A percentile compares a stretch with the other conserved stretches of the same genome.
Conservation (phyloP, 1,140 invertebrate species). For the Oppia nitens region DNA sequence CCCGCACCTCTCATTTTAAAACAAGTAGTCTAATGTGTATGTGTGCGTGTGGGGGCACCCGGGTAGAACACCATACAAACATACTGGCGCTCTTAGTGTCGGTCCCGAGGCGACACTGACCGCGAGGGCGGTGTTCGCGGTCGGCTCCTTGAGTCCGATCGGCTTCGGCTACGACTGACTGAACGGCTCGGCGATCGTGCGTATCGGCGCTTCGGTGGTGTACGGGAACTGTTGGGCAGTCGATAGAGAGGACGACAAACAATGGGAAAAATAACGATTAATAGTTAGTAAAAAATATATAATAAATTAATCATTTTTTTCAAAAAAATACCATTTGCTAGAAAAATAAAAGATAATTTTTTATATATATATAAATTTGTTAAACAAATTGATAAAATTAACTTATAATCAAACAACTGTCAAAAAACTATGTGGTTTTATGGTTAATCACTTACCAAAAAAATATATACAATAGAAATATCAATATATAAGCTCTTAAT, state of each 20-base stretch:
- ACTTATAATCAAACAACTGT: too few species aligned
- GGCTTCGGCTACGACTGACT: not conserved
- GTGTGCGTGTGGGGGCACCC: too few species aligned
- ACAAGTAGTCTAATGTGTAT: too few species aligned
- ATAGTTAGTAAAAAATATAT: not conserved
- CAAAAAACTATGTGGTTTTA: too few species aligned
- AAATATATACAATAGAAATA: too few species aligned
- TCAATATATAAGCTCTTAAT: too few species aligned
- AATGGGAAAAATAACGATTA: not conserved
- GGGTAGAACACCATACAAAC: too few species aligned
- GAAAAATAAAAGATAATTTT: not conserved
- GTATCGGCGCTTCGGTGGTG: conserved; percentile 2
- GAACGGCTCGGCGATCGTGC: conserved; percentile 3
- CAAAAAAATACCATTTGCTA: not conserved
- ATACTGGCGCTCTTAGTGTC: too few species aligned
- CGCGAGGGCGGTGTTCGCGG: conserved; percentile 10
- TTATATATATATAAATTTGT: not conserved
- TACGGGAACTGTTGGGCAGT: not conserved
- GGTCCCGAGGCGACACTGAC: conserved; percentile 2
- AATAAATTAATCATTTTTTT: not conserved
- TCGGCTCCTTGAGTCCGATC: conserved; percentile 4
- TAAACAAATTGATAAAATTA: too few species aligned
- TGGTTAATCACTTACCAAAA: too few species aligned
- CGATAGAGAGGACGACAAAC: not conserved
- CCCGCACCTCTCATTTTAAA: too few species aligned